Evolutionary conservation across 2,888 invertebrate species (phyloP), one percentile per base, ranked within the genome.

Genomic region (Drosophila meridiana): DNA sequence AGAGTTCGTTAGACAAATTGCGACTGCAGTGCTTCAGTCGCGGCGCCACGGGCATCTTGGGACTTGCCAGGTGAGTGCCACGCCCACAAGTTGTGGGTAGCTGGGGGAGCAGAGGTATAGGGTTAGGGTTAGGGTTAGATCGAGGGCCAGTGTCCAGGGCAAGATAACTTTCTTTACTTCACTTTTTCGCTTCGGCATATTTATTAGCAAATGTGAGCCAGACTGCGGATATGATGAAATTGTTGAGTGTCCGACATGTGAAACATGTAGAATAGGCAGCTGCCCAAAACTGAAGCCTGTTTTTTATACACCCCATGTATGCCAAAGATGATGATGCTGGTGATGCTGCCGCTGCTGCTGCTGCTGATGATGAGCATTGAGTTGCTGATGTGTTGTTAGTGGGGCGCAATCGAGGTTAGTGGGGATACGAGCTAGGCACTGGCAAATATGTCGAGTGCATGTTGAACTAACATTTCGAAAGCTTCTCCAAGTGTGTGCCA

Each of bases 1-100:
- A 95, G 69, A 97, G 98, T 92, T 96, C 97, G 0, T 93, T 98
- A 67, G 97, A 98, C 93, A 96, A 96, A 91, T 93, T 99, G 78
- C 95, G 98, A 57, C 94, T 97, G 78, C 94, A 97, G 76, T 98
- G 98, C 92, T 94, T 98, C 61, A 94, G 96, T 1, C 94, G 98
- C 71, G 99, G 99, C 28, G 96, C 98, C 36, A 95, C 95, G 34
- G 98, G 98, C 62, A 98, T 99, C 91, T 94, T 98, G 87, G 97
- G 97, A 2, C 94, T 99, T 55, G 97, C 96, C 87, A 96, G 97
- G 97, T 97, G 92, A 93, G 93, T 92, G 93, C 91, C 68, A 45
- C 36, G 14, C 52, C 60, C 34, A 20, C 7, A 26, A 28, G 30
- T 34, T 69, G 64, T 75, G 62, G 62, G 56, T 68, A 69, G 66